Base-by-base conservation (phyloP, 2,113 vertebrate species). In the Rhea americana region DNA sequence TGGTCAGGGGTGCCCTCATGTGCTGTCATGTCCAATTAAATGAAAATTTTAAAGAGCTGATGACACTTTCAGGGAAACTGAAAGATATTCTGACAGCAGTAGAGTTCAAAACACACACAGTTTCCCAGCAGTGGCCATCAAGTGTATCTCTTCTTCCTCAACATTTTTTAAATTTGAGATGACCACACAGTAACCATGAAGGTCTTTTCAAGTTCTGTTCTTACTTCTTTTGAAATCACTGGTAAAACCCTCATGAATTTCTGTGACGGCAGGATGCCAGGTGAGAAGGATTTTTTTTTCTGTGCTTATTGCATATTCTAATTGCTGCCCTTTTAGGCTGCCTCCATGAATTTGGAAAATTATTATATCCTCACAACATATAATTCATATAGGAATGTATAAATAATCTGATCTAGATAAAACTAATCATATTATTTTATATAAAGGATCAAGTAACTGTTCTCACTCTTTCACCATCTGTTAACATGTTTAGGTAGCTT, bases 381-480 rank as follows among this genome's bases (percentile, higher is more conserved):
- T 5, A n/a, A 22, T 9, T 9, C 19, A 8, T 8, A 30, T 1
- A 70, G 71, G 17, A 21, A 32, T 5, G 6, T 45, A 18, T 0
- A 58, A 59, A 43, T 51, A 59, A 59, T 22, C 20, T 43, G 30
- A 70, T 30, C 41, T 43, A 80, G 15, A 11, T 73, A 62, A 87
- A 90, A 77, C 11, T 24, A 37, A 25, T 9, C 5, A 41, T 56
- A 19, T 50, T 68, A 22, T 56, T 82, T 56, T 79, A 7, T 25
- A 9, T 51, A 11, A 65, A 62, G 11, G 24, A 9, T 53, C 59
- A 62, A 9, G 4, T 39, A 58, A 63, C 4, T 10, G 13, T 71
- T 83, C 41, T 83, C 22, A 9, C n/a, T 90, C 89, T 50, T 70
- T 82, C 72, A 41, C 32, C 11, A 14, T 47, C 13, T 24, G 9